phyloP scores from a whole-genome alignment of 2,797 vertebrate genomes.

The Aldrovandia affinis region DNA sequence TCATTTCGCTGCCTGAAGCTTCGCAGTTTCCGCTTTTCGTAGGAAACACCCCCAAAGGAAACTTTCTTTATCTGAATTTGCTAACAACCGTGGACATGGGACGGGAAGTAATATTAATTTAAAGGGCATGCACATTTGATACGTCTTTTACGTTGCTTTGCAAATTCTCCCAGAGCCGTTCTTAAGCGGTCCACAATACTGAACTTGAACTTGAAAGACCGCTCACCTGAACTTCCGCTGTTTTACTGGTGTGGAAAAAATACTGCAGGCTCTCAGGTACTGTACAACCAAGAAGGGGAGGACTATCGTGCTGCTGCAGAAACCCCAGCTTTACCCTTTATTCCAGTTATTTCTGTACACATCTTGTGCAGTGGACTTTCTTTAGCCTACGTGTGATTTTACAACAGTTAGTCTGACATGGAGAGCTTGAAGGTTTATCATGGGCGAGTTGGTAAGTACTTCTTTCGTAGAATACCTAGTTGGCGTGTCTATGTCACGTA shows the following conservation, averaged over 20 bases:
- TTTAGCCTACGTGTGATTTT: background rate
- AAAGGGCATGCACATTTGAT: background rate
- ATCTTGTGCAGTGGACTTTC: background rate
- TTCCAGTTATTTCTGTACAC: background rate
- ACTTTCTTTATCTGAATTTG: background rate
- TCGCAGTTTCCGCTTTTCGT: slow-evolving; percentile 15
- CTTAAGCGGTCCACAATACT: background rate
- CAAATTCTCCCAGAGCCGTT: background rate
- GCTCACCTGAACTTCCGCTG: slow-evolving; percentile 23
- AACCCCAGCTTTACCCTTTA: background rate
- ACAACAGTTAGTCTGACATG: slow-evolving; percentile 50
- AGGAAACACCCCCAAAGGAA: background rate
- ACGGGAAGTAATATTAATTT: background rate
- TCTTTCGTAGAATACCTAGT: too few relatives aligned
- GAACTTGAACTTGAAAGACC: slow-evolving; percentile 5
- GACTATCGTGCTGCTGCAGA: background rate
- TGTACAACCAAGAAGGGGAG: background rate
- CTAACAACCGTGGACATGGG: background rate
- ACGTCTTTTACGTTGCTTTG: background rate
- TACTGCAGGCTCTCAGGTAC: background rate
- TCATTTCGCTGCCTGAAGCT: background rate
- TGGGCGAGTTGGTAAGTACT: slow-evolving; percentile 70
- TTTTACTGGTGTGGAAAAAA: background rate
- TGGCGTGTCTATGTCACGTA: background rate
- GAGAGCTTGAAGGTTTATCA: slow-evolving; percentile 63